Base-by-base conservation (phyloP, 2,113 vertebrate genomes). In the Cephalopholis sonnerati region DNA sequence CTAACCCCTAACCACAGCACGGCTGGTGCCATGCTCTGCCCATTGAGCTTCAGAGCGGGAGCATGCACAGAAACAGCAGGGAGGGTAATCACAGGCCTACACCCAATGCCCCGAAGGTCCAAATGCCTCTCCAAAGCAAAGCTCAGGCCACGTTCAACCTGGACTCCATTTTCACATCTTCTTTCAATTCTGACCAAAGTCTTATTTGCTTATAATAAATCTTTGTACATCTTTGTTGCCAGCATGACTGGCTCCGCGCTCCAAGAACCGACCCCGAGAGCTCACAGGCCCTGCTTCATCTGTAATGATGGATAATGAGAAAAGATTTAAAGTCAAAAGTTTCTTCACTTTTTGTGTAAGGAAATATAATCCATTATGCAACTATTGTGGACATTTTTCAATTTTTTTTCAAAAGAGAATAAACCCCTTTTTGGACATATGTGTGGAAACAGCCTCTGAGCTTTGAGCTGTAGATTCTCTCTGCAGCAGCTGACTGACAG, bases 131-230 rank as follows among this genome's bases (percentile, higher is more conserved):
- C 10, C 6, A 77, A 85, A 83, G 69, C 46, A 72, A 74, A 90
- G 84, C 83, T 86, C 76, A 57, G 82, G 71, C 85, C 74, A 73
- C 20, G 22, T 89, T 89, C 55, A 87, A 87, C 85, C 79, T 91
- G 82, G 82, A 75, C 86, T 83, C 81, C 66, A 87, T 85, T 76
- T 76, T 79, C 85, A 91, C 90, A 92, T 92, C 85, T 91, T 94
- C 83, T 89, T 91, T 89, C 74, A 91, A 87, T 92, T 89, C 64
- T 44, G 58, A 88, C 74, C 57, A 63, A 83, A 86, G 71, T 67
- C 77, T 68, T 74, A 57, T 81, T 74, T 64, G 22, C 48, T 87
- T 82, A 82, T 63, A 69, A 79, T 86, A 74, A 74, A 88, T 79
- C 81, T 79, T 41, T 68, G 59, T 68, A 68, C 44, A 54, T 87